A percentile compares a stretch with the other conserved stretches of the same genome.
phyloP scores from a whole-genome alignment of 2,797 vertebrate genomes.

The Dermochelys coriacea region DNA sequence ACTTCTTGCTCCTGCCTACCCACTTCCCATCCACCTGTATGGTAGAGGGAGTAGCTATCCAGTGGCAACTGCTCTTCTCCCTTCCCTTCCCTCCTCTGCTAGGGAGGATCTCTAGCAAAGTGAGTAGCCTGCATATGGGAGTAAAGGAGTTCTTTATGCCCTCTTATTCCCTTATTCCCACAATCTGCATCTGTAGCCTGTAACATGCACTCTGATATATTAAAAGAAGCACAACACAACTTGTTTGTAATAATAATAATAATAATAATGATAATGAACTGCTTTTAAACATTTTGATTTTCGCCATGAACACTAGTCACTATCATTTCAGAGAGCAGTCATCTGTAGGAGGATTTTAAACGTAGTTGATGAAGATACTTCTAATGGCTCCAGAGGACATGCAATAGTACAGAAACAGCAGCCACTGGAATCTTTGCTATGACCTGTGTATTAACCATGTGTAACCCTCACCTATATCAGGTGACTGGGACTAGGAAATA shows the following conservation, averaged over 20 bases:
- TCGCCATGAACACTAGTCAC: background rate
- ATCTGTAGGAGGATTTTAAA: background rate
- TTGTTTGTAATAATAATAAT: background rate
- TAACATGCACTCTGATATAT: fast-evolving
- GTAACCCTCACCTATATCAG: background rate
- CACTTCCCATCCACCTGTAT: fast-evolving
- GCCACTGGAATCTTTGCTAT: background rate
- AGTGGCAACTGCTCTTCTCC: background rate
- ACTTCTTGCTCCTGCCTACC: background rate
- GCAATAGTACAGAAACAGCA: background rate
- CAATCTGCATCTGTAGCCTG: fast-evolving
- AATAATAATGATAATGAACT: background rate
- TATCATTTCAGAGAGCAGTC: background rate
- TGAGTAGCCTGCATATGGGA: background rate
- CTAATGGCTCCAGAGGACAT: background rate
- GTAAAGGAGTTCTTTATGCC: background rate
- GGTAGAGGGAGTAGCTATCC: background rate
- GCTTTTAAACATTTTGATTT: background rate
- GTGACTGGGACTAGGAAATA: background rate
- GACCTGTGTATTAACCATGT: background rate
- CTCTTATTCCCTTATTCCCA: background rate
- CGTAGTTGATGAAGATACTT: background rate
- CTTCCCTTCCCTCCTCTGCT: background rate
- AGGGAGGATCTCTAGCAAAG: background rate
- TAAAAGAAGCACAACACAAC: background rate